A percentile compares a stretch with the other conserved stretches of the same genome.
These are phyloP conservation scores for Anoncus sp. DNA, from an alignment of 2,888 invertebrate genomes.

Conservation along the genomic window DNA sequence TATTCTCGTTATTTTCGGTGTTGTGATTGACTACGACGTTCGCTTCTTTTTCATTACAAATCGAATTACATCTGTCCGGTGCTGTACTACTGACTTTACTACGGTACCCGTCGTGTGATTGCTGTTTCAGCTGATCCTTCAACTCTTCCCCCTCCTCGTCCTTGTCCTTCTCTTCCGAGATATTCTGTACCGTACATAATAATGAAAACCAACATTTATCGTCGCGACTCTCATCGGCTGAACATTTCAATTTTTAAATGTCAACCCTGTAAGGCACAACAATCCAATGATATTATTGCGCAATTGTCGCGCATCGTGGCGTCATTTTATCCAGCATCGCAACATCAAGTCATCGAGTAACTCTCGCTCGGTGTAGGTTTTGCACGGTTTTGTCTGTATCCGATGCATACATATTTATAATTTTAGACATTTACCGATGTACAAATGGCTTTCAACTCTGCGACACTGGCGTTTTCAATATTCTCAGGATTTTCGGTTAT, in stretches of 20 bases:
- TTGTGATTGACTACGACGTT: constrained; percentile 2
- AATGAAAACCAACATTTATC: constrained; percentile 21
- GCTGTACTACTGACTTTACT: constrained; percentile 1
- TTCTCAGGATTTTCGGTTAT: too few relatives aligned
- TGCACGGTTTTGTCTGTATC: too few relatives aligned
- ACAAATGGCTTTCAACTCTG: too few relatives aligned
- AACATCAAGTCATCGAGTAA: too few relatives aligned
- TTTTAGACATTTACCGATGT: too few relatives aligned
- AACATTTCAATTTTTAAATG: constrained; percentile 7
- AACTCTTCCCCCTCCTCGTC: constrained; percentile 15
- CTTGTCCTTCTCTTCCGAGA: constrained; percentile 12
- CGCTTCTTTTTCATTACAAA: neutral
- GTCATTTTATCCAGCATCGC: too few relatives aligned
- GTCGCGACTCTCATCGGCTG: constrained; percentile 8
- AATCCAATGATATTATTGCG: too few relatives aligned
- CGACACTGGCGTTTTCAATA: too few relatives aligned
- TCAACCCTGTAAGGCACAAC: too few relatives aligned
- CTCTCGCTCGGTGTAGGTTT: too few relatives aligned
- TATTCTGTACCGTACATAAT: constrained; percentile 24
- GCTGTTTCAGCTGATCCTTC: constrained; percentile 7
- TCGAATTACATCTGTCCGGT: constrained; percentile 6
- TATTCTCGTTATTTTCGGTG: constrained; percentile 7
- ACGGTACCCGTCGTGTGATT: constrained; percentile 3
- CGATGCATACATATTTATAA: too few relatives aligned
- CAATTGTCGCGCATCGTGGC: too few relatives aligned